Percentiles rank a stretch among this genome's conserved stretches.
These are phyloP conservation scores for Agapostemon virescens DNA, from an alignment of 2,888 invertebrate species.

Conservation along the genomic window DNA sequence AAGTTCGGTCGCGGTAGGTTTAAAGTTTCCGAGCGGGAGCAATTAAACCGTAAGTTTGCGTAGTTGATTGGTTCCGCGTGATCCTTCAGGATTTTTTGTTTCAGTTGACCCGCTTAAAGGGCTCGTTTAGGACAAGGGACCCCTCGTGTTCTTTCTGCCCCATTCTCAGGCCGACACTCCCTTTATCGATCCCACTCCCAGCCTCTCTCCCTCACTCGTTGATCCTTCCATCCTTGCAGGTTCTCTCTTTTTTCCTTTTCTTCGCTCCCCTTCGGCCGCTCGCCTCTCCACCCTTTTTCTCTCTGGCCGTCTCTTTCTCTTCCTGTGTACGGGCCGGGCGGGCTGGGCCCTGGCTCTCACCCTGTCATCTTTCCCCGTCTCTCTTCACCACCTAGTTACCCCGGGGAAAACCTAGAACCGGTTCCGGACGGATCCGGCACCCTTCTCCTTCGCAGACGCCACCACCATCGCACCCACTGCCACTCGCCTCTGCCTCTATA, in stretches of 20 bases:
- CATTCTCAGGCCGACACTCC: conserved; percentile 77
- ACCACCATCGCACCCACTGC: conserved; percentile 55
- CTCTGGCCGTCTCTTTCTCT: conserved; percentile 40
- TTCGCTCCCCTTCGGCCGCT: conserved; percentile 29
- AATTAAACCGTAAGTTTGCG: conserved; percentile 27
- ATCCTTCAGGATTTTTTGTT: conserved; percentile 35
- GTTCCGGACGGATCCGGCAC: conserved; percentile 60
- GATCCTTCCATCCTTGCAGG: conserved; percentile 31
- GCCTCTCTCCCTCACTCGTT: conserved; percentile 47
- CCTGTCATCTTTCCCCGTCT: conserved; percentile 44
- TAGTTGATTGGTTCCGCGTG: conserved; percentile 34
- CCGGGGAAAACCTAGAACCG: conserved; percentile 67
- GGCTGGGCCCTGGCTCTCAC: not conserved
- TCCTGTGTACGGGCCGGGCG: conserved; percentile 31
- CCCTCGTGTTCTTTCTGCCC: conserved; percentile 68
- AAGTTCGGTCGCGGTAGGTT: not conserved
- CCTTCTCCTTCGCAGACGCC: conserved; percentile 59
- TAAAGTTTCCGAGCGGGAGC: not conserved
- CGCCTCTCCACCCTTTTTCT: conserved; percentile 35
- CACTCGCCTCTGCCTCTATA: conserved; percentile 58
- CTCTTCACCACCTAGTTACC: conserved; percentile 70
- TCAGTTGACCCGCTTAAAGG: conserved; percentile 62
- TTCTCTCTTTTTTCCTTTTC: conserved; percentile 38
- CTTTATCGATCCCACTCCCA: conserved; percentile 74
- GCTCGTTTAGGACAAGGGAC: conserved; percentile 69